A percentile compares a stretch with the other conserved stretches of the same genome.
Conservation (phyloP, 30 jellyfish, hydroid and myxozoan species). For the Morbakka virulenta region DNA sequence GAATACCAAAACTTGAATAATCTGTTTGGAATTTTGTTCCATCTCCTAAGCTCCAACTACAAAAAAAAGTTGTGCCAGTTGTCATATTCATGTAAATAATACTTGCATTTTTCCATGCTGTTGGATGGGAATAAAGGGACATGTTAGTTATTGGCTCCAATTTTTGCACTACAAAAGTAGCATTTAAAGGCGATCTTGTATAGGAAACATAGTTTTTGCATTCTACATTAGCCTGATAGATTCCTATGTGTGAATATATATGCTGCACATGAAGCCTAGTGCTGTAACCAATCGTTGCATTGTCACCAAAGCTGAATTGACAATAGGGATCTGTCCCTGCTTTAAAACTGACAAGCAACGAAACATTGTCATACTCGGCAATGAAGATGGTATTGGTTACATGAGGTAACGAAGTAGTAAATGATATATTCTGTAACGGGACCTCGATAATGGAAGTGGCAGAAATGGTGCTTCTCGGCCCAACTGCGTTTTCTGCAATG, state of each 20-base stretch:
- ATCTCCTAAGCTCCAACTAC: conserved; percentile 86
- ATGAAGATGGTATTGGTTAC: conserved; percentile 43
- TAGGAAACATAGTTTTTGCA: conserved; percentile 73
- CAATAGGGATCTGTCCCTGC: conserved; percentile 74
- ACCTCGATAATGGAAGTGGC: conserved; percentile 59
- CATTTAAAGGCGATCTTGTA: conserved; percentile 19
- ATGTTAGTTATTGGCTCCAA: conserved; percentile 49
- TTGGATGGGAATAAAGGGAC: conserved; percentile 17
- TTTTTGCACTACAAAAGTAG: conserved; percentile 67
- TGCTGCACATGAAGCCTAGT: conserved; percentile 34
- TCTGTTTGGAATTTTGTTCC: conserved; percentile 53
- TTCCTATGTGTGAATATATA: conserved; percentile 44
- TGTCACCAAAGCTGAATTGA: conserved; percentile 48
- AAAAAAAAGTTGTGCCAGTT: conserved; percentile 64
- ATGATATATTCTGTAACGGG: conserved; percentile 41
- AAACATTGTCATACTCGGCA: conserved; percentile 48
- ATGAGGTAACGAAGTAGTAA: conserved; percentile 30
- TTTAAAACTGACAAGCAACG: background rate
- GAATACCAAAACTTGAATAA: conserved; percentile 10
- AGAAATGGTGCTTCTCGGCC: conserved; percentile 20
- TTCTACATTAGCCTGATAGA: conserved; percentile 46
- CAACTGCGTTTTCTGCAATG: conserved; percentile 53
- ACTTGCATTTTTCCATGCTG: conserved; percentile 57
- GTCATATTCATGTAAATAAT: conserved; percentile 39
- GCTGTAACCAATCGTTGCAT: background rate